Evolutionary conservation across 2,888 invertebrate species (phyloP), one percentile per base, ranked within the genome.

Genomic region (Bombyx huttoni): DNA sequence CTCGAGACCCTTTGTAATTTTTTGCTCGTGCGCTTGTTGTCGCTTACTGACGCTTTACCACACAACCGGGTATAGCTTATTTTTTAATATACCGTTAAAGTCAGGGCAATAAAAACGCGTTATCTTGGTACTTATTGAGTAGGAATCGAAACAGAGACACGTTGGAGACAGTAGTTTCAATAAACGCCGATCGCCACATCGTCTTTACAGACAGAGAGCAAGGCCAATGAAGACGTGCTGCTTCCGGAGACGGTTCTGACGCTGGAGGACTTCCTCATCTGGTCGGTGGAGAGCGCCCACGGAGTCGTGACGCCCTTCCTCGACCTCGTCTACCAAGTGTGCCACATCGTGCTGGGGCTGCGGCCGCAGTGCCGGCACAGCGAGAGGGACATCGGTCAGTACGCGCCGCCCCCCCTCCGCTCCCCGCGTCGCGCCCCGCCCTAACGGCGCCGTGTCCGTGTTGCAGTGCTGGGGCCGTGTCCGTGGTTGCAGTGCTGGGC

Each of bases 311-410:
- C 92, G 52, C 93, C 94, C 1, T 91, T 94, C 69, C 78, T 94
- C 51, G 92, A 93, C 69, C 83, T 94, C 48, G 78, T 94, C 57
- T 93, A 94, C 73, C 94, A 94, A 78, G 92, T 96, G 56, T 96
- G 96, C 75, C 97, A 97, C 81, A 92, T 97, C 47, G 94, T 95
- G 48, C 90, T 97, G 58, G 97, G 97, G 0, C 84, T 97, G 49
- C 89, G 93, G 70, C 96, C 97, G 12, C 91, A 93, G 63, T 94
- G 94, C 72, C 90, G 91, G 52, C 93, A 94, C 66, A 94, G 96
- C 73, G 97, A 97, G 82, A 91, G 92, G 55, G 94, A 94, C 61
- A 93, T 95, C 47, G 92, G 92, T 92, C 62, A 78, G 81, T 60
- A 8, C 47, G 9, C 40, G 40, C 2, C 7, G 12, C 40, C 8